phyloP scores from a whole-genome alignment of 1,140 invertebrate species.

The Drosophila ercepeae region DNA sequence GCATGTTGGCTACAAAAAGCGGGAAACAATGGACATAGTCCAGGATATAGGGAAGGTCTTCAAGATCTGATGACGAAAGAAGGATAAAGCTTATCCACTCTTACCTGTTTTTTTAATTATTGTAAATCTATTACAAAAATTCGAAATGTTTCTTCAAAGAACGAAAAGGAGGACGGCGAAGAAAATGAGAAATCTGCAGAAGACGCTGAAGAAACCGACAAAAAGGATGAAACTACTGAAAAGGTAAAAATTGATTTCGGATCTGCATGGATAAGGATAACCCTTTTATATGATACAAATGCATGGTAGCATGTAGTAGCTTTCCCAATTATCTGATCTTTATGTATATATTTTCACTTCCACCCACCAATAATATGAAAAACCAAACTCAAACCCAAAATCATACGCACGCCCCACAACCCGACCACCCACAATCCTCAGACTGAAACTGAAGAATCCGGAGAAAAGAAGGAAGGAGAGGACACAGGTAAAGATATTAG shows the following conservation, averaged over 20 bases:
- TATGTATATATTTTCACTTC: conserved; percentile 48
- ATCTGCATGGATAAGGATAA: conserved; percentile 50
- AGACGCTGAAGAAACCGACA: conserved; percentile 24
- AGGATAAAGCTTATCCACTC: too few relatives aligned
- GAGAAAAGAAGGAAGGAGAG: conserved; percentile 43
- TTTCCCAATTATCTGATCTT: conserved; percentile 28
- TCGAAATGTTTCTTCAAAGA: conserved; percentile 29
- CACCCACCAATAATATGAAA: conserved; percentile 5
- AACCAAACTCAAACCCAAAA: conserved; percentile 14
- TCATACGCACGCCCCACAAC: conserved; percentile 31
- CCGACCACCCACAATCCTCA: conserved; percentile 14
- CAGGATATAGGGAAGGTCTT: too few relatives aligned
- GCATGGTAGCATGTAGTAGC: conserved; percentile 41
- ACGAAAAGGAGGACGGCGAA: conserved; percentile 41
- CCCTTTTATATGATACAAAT: conserved; percentile 24
- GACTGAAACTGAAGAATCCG: conserved; percentile 63
- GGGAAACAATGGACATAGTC: too few relatives aligned
- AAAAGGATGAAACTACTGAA: conserved; percentile 50
- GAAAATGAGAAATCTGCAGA: conserved; percentile 49
- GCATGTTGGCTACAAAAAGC: not conserved
- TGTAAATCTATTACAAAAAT: too few relatives aligned
- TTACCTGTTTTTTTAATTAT: too few relatives aligned
- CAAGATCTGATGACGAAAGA: too few relatives aligned
- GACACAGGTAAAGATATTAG: conserved; percentile 54
- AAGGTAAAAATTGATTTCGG: conserved; percentile 50